Percentiles rank a stretch among this genome's conserved stretches.
Conservation (phyloP, 1,140 invertebrate genomes). For the Pentalonia nigronervosa region DNA sequence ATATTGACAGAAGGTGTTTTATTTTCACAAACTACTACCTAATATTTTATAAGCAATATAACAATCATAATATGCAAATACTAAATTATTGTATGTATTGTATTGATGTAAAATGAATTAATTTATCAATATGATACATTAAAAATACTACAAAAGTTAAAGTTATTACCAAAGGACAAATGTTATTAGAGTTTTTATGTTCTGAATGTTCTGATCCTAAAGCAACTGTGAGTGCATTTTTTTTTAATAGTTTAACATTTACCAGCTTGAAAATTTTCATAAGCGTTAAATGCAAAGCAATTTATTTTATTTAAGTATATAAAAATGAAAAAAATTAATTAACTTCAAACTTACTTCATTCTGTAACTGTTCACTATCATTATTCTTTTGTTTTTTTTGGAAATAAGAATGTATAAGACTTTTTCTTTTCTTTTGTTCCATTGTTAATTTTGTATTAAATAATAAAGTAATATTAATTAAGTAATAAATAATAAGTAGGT, state of each 20-base stretch:
- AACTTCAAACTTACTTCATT: no score
- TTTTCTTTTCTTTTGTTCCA: neutral
- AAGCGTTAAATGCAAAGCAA: constrained; percentile 1
- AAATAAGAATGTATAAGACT: constrained; percentile 17
- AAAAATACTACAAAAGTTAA: neutral
- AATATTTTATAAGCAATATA: no score
- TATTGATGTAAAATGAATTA: no score
- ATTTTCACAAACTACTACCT: neutral
- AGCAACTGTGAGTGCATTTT: neutral
- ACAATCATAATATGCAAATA: no score
- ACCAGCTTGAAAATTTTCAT: neutral
- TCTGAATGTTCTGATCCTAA: constrained; percentile 11
- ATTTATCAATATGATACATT: neutral
- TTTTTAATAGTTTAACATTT: constrained; percentile 24
- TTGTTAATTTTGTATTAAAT: neutral
- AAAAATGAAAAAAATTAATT: no score
- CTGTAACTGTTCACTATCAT: no score
- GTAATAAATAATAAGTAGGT: no score
- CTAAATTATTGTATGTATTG: no score
- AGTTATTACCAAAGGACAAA: constrained; percentile 2
- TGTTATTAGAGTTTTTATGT: constrained; percentile 28
- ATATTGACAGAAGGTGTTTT: neutral
- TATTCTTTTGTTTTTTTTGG: neutral
- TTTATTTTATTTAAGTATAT: neutral
- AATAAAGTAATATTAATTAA: neutral